These are phyloP conservation scores for Erebia aethiops DNA, from an alignment of 2,888 invertebrate species.

Conservation along the genomic window DNA sequence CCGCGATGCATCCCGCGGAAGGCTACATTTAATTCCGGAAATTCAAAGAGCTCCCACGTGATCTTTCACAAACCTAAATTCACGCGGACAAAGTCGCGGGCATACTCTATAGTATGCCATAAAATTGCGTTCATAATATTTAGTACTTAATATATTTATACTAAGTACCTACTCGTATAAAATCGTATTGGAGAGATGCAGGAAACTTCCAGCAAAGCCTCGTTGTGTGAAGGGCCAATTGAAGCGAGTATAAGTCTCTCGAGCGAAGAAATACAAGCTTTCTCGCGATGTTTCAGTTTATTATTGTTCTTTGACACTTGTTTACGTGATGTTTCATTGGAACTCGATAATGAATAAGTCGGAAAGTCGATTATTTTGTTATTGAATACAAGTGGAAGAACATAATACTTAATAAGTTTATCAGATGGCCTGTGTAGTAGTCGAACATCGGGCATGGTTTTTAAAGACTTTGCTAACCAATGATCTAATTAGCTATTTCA, in stretches of 20 bases:
- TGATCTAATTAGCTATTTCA: too few species aligned
- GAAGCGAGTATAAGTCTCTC: constrained; percentile 33
- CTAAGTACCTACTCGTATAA: constrained; percentile 9
- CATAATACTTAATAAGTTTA: background rate
- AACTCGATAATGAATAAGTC: constrained; percentile 18
- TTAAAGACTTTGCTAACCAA: too few species aligned
- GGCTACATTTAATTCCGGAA: too few species aligned
- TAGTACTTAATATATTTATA: background rate
- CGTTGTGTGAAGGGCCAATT: constrained; percentile 32
- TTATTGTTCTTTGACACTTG: constrained; percentile 21
- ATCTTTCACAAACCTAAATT: too few species aligned
- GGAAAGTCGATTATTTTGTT: constrained; percentile 13
- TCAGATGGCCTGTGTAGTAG: background rate
- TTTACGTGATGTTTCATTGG: constrained; percentile 25
- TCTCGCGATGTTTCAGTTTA: constrained; percentile 24
- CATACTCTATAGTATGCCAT: background rate
- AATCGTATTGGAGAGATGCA: constrained; percentile 24
- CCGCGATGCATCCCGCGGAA: too few species aligned
- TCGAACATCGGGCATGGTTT: too few species aligned
- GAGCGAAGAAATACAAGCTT: constrained; percentile 29
- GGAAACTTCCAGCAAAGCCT: constrained; percentile 31
- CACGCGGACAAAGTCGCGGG: too few species aligned
- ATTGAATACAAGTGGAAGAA: background rate
- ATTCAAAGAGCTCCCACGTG: too few species aligned
- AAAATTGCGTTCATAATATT: constrained; percentile 5